These are phyloP conservation scores for Teleogryllus oceanicus DNA, from an alignment of 2,888 invertebrate genomes.

Conservation along the genomic window DNA sequence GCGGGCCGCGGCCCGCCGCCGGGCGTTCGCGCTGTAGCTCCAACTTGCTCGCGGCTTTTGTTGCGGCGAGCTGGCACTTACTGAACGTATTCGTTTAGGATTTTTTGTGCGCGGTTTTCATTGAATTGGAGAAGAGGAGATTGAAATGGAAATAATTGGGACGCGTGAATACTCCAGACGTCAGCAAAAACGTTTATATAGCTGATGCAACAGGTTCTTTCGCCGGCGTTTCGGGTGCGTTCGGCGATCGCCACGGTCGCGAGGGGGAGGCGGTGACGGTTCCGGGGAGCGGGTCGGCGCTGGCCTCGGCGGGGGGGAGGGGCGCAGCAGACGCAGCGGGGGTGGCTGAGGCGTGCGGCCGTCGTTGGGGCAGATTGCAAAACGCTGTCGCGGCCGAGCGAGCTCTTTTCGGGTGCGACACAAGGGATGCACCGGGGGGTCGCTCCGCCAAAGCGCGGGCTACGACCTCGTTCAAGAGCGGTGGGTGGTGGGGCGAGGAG, in stretches of 20 bases:
- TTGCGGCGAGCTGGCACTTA: background rate
- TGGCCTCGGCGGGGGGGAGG: too few relatives aligned
- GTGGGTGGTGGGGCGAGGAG: too few relatives aligned
- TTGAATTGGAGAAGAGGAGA: background rate
- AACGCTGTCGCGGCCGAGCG: too few relatives aligned
- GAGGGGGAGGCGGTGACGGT: background rate
- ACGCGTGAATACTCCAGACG: background rate
- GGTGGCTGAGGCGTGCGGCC: too few relatives aligned
- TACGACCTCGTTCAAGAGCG: too few relatives aligned
- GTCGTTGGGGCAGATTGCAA: too few relatives aligned
- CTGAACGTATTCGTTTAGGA: background rate
- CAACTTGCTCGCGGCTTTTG: background rate
- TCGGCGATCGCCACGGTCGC: background rate
- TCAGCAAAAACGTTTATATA: conserved; percentile 18
- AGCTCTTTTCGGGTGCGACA: too few relatives aligned
- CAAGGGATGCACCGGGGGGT: too few relatives aligned
- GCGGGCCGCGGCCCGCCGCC: background rate
- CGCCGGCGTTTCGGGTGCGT: background rate
- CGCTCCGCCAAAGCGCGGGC: too few relatives aligned
- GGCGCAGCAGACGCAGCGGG: too few relatives aligned
- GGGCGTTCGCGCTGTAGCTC: background rate
- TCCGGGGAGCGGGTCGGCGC: too few relatives aligned
- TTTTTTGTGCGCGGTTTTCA: background rate
- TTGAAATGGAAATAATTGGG: conserved; percentile 9
- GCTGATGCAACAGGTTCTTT: conserved; percentile 1